Evolutionary conservation across 2,797 vertebrate species (phyloP).

Genomic region (Eupleurogrammus muticus): DNA sequence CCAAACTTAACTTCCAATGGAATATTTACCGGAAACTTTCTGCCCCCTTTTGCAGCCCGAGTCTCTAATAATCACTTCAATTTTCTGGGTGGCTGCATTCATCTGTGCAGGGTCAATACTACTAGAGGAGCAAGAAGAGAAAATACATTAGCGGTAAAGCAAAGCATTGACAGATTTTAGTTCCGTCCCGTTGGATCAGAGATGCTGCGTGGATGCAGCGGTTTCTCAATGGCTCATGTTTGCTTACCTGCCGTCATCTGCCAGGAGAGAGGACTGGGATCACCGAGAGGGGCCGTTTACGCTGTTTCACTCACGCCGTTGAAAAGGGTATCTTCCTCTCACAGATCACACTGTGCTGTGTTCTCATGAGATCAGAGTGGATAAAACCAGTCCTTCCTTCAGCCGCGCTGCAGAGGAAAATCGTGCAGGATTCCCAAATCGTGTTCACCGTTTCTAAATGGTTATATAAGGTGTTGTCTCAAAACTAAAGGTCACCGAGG

Average conservation of each 20-base stretch:
- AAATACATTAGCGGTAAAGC: neutral
- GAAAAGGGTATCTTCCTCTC: neutral
- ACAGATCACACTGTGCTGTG: neutral
- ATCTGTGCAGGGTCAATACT: conserved; percentile 13
- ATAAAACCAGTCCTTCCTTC: conserved; percentile 1
- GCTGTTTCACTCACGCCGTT: neutral
- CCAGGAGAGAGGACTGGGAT: conserved; percentile 2
- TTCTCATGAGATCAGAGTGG: conserved; percentile 10
- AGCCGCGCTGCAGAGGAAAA: neutral
- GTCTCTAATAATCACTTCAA: neutral
- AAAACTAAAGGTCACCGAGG: conserved; percentile 28
- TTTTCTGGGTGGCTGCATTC: neutral
- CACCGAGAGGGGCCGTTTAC: neutral
- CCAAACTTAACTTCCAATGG: too few species aligned
- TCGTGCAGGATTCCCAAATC: neutral
- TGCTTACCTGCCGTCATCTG: neutral
- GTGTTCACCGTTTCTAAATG: neutral
- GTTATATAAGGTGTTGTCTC: conserved; percentile 2
- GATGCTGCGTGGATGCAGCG: neutral
- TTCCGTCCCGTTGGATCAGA: neutral
- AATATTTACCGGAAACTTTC: too few species aligned
- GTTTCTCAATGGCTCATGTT: conserved; percentile 1
- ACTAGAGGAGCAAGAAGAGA: neutral
- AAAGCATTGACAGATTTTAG: neutral
- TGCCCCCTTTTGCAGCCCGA: neutral